Evolutionary conservation across 2,888 invertebrate genomes (phyloP), one percentile per base, ranked within the genome.

Genomic region (Temnothorax ravouxi): DNA sequence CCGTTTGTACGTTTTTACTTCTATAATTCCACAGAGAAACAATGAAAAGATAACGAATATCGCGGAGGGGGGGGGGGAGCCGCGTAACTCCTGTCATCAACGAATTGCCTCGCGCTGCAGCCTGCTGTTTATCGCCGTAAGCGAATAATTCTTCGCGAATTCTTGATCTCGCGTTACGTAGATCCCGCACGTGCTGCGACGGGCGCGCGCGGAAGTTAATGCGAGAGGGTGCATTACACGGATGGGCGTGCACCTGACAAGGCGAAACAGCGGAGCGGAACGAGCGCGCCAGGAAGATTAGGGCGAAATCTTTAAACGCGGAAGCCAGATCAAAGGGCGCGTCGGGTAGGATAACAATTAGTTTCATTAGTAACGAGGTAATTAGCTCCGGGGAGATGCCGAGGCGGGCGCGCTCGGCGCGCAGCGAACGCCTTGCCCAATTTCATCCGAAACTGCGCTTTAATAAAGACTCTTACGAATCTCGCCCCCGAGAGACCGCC

Each of bases 281-380:
- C 15, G 41, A 38, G 75, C 15, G 80, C n/a, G 59, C 29, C 29
- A 38, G 56, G 18, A 25, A 44, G 66, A 77, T 85, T 74, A 47
- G 52, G 81, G 82, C 64, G 83, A 87, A 92, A 92, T 92, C 90
- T 88, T 91, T 90, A 88, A 89, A 87, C 86, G n/a, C n/a, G 64
- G 84, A 85, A 66, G 83, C 87, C 87, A 85, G 56, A 80, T 91
- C 92, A 89, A 88, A 90, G 91, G 90, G 85, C 86, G 81, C 87
- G 79, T 85, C 67, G 21, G 59, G 84, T 75, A 84, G 87, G 84
- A 87, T 88, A 87, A 84, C 89, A 89, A 89, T 91, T 92, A 90
- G 92, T 89, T 91, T 90, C 88, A 87, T 91, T 91, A 90, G 87
- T 89, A 86, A 91, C 83, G 86, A 87, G 84, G 85, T 91, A 92